These are phyloP conservation scores for Antheraea yamamai DNA, from an alignment of 2,888 invertebrate genomes.

Conservation along the genomic window DNA sequence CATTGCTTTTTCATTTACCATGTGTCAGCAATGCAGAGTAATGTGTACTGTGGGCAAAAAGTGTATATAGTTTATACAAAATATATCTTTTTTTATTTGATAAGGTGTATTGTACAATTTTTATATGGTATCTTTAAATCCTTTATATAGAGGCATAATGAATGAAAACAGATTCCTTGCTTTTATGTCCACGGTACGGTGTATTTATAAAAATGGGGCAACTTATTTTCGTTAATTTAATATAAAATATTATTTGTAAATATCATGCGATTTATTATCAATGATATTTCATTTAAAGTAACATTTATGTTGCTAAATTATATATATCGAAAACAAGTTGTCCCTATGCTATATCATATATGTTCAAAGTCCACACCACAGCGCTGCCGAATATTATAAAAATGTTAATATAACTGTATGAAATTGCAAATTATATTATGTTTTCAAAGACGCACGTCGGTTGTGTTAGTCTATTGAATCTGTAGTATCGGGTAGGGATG, in stretches of 20 bases:
- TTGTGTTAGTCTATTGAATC: slow-evolving; percentile 46
- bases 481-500: too few relatives aligned
- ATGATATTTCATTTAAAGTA: background rate
- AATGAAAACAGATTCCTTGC: background rate
- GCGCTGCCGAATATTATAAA: slow-evolving; percentile 48
- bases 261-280: background rate
- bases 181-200: slow-evolving; percentile 3
- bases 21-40: slow-evolving; percentile 75
- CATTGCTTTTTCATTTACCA: slow-evolving; percentile 62
- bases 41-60: slow-evolving; percentile 47
- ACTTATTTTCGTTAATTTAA: background rate
- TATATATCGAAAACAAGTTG: slow-evolving; percentile 37
- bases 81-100: background rate
- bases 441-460: slow-evolving; percentile 35
- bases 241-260: background rate
- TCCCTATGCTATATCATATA: slow-evolving; percentile 42
- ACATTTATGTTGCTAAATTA: background rate
- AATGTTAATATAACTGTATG: background rate
- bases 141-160: background rate
- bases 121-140: too few relatives aligned
- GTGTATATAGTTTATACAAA: background rate
- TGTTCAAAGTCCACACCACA: slow-evolving; percentile 53
- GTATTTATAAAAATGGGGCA: background rate
- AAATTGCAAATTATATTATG: slow-evolving; percentile 6
- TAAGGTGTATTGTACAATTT: too few relatives aligned